Conservation (phyloP, 2,113 vertebrate species). For the Drymodes brunneopygia region DNA sequence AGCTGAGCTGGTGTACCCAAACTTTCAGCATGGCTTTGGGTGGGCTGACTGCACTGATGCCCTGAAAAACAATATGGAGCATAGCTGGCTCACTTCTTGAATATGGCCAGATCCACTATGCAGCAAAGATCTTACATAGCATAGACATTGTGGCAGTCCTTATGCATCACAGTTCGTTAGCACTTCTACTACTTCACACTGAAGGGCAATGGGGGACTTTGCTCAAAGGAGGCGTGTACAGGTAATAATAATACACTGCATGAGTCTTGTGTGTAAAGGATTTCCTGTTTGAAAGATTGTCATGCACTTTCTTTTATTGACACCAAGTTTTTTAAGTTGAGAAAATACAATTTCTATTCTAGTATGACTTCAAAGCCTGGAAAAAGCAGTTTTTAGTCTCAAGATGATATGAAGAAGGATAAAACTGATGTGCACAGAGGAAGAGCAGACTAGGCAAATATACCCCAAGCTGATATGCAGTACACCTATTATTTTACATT, state of each 20-base stretch:
- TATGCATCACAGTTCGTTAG: fast-evolving
- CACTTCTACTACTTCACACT: background rate
- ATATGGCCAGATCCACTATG: background rate
- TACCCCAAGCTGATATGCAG: background rate
- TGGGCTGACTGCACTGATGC: background rate
- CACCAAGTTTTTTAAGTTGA: background rate
- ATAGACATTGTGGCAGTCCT: background rate
- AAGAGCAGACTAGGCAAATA: background rate
- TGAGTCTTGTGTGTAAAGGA: background rate
- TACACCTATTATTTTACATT: background rate
- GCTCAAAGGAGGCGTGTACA: background rate
- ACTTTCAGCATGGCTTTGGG: background rate
- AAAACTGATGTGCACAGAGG: background rate
- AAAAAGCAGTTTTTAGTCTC: background rate
- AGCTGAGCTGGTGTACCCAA: background rate
- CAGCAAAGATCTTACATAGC: background rate
- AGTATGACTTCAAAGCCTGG: background rate
- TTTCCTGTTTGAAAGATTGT: background rate
- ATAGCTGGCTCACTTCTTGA: background rate
- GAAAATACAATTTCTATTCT: background rate
- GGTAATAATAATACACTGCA: background rate
- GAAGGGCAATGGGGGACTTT: background rate
- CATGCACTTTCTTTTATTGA: background rate
- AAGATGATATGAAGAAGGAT: background rate
- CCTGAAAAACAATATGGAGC: background rate